Conservation (phyloP, 2,113 vertebrate species). For the Talpa occidentalis region DNA sequence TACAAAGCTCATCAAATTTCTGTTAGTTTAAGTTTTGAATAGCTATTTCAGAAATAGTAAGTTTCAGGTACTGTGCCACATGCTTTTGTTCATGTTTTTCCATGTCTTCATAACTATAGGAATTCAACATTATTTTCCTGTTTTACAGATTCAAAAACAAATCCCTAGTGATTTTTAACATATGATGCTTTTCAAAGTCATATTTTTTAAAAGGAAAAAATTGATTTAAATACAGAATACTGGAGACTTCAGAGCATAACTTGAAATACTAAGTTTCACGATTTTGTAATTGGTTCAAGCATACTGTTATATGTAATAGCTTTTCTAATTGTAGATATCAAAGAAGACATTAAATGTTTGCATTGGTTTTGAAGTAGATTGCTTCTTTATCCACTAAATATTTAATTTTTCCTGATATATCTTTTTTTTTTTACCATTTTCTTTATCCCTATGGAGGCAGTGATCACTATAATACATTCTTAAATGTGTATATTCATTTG, state of each 20-base stretch:
- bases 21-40: constrained; percentile 24
- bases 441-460: neutral
- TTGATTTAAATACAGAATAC: constrained; percentile 24
- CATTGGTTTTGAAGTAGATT: neutral
- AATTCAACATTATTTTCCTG: constrained; percentile 25
- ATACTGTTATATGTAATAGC: neutral
- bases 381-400: neutral
- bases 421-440: constrained; percentile 1
- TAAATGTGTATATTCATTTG: neutral
- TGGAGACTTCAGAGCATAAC: neutral
- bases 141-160: neutral
- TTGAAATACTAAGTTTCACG: constrained; percentile 17
- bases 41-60: constrained; percentile 26
- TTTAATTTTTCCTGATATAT: neutral
- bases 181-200: neutral
- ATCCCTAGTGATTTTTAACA: constrained; percentile 14
- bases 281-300: constrained; percentile 35
- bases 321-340: constrained; percentile 23
- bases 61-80: neutral
- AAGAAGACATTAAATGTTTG: constrained; percentile 38
- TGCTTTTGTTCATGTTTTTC: neutral
- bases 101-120: neutral
- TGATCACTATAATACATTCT: neutral
- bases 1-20: neutral
- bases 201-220: neutral